Conservation (phyloP, 2,797 vertebrate species). For the Oreochromis grahami region DNA sequence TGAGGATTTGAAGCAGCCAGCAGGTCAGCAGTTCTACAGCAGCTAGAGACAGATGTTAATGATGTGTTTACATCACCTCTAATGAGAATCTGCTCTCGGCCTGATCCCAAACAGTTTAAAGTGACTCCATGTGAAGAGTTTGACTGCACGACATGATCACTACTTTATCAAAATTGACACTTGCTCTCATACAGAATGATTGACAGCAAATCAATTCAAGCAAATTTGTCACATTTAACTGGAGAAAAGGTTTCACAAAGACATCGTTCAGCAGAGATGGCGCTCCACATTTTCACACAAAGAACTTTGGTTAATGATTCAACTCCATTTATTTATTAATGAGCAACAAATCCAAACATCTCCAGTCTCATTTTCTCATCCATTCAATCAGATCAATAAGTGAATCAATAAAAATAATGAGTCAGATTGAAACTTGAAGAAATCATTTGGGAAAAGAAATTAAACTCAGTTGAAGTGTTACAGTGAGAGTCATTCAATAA, state of each 20-base stretch:
- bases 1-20: neutral
- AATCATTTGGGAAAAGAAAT: neutral
- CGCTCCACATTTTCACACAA: neutral
- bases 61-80: neutral
- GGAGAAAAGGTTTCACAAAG: neutral
- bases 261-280: neutral
- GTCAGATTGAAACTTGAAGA: conserved; percentile 1
- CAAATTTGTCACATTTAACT: neutral
- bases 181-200: neutral
- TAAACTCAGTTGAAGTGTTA: conserved; percentile 1
- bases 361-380: conserved; percentile 7
- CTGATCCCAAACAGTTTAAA: neutral
- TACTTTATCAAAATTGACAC: neutral
- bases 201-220: neutral
- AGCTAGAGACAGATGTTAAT: neutral
- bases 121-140: neutral
- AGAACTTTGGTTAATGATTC: neutral
- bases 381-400: conserved; percentile 27
- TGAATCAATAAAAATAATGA: conserved; percentile 18
- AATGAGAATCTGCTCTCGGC: neutral
- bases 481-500: neutral
- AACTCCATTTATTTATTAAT: conserved; percentile 35
- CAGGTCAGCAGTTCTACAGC: neutral
- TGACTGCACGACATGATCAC: neutral
- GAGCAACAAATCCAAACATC: conserved; percentile 26